These are phyloP conservation scores for Ennomos erosarius DNA, from an alignment of 2,888 invertebrate genomes.

Conservation along the genomic window DNA sequence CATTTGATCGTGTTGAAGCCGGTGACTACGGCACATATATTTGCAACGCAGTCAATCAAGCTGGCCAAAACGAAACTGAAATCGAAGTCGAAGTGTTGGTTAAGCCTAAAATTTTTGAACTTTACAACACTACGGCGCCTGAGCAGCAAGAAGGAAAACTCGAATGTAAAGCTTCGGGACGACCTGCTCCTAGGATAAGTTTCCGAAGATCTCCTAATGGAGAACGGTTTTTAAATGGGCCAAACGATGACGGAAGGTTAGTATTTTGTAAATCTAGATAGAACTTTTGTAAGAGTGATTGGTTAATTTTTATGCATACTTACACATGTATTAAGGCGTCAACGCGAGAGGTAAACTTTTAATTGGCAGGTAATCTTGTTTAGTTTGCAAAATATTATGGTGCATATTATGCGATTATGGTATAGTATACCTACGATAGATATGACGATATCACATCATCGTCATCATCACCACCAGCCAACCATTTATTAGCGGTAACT, in stretches of 20 bases:
- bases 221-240: conserved; percentile 87
- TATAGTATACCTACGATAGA: too few species aligned
- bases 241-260: conserved; percentile 86
- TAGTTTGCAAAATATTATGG: not conserved
- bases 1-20: conserved; percentile 90
- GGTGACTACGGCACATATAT: conserved; percentile 93
- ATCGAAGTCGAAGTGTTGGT: conserved; percentile 90
- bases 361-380: conserved; percentile 18
- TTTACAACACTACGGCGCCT: conserved; percentile 89
- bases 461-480: too few species aligned
- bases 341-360: conserved; percentile 82
- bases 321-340: conserved; percentile 88
- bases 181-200: conserved; percentile 92
- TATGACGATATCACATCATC: too few species aligned
- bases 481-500: too few species aligned
- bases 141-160: conserved; percentile 87
- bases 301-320: conserved; percentile 30
- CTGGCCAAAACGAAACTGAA: conserved; percentile 88
- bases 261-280: not conserved
- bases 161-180: conserved; percentile 91
- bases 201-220: conserved; percentile 90
- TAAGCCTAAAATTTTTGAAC: conserved; percentile 92
- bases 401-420: too few species aligned
- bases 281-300: conserved; percentile 8
- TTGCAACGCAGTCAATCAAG: conserved; percentile 92